phyloP scores from a whole-genome alignment of 1,140 invertebrate genomes.

The Hyposmocoma kahamanoa region DNA sequence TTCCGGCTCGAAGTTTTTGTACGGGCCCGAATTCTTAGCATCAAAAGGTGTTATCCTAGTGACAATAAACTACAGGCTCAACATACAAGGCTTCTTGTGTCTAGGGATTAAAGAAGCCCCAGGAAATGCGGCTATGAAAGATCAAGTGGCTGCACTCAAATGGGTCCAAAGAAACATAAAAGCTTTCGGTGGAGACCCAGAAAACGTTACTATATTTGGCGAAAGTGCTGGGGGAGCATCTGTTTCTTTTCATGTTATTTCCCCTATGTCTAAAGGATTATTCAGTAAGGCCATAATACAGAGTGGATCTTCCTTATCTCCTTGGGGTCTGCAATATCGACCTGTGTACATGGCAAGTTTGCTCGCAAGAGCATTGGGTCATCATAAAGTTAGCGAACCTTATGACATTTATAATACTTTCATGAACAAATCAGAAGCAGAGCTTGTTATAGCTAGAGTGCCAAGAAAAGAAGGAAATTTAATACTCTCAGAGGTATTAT shows the following conservation, averaged over 20 bases:
- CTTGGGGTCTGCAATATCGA: conserved; percentile 45
- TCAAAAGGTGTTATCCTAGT: conserved; percentile 80
- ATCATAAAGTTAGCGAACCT: conserved; percentile 29
- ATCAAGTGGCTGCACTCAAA: conserved; percentile 61
- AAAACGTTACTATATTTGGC: conserved; percentile 66
- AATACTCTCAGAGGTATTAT: conserved; percentile 39
- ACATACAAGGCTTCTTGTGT: conserved; percentile 71
- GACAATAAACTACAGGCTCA: conserved; percentile 85
- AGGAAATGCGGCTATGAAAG: conserved; percentile 69
- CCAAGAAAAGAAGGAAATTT: conserved; percentile 34
- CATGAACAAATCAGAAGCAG: conserved; percentile 33
- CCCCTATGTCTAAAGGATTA: conserved; percentile 69
- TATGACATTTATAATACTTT: conserved; percentile 42
- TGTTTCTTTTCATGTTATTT: conserved; percentile 71
- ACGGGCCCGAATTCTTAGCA: conserved; percentile 75
- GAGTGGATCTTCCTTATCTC: conserved; percentile 69
- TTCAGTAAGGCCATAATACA: conserved; percentile 74
- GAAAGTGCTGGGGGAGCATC: conserved; percentile 66
- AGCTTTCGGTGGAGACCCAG: conserved; percentile 62
- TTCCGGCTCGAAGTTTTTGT: conserved; percentile 46
- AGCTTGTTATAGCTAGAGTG: conserved; percentile 39
- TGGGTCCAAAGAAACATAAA: conserved; percentile 64
- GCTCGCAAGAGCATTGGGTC: conserved; percentile 37
- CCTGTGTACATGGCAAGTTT: conserved; percentile 41
- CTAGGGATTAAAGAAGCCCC: conserved; percentile 55